Evolutionary conservation across 64 coral and sea anemone genomes (phyloP), one percentile per base, ranked within the genome.

Genomic region (Actinia equina): DNA sequence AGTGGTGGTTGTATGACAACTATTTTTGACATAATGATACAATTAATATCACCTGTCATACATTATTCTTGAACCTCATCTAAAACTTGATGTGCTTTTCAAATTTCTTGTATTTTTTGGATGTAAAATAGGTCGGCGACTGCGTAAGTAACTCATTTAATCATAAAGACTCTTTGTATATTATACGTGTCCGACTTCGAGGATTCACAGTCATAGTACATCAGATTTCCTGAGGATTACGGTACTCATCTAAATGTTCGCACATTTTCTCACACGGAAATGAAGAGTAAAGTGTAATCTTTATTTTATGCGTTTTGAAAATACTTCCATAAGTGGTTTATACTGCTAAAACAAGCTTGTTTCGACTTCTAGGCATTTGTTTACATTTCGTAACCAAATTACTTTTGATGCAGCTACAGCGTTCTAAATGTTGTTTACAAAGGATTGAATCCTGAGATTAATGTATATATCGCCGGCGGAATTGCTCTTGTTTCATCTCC

Each of bases 331-430:
- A 78, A 78, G 76, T 81, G 78, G 17, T 49, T 81, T 81, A 52
- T 11, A 74, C 25, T 81, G 43, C 78, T 52, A 51, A 52, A 49
- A 81, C 43, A 52, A 44, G 14, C 22, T 81, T 81, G 78, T 81
- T 49, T 52, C 78, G 45, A 81, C 49, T 81, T 52, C 44, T 17
- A 20, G 42, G 43, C 6, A 52, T 81, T 81, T 81, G 78, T 81
- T 81, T 81, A 81, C 78, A 81, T 81, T 81, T 81, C 42, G 42
- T 17, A 81, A 81, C 4, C 1, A 42, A 41, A 74, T 69, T 41
- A 74, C 69, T 30, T 37, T 23, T 74, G 26, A 74, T 74, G 14
- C n/a, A 41, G 12, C 69, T 14, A 74, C 23, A 41, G 12, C 69
- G 69, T 74, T 10, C 2, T 25, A 74, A 74, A 74, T 74, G n/a